Evolutionary conservation across 1,140 invertebrate species (phyloP).

Genomic region (Bilobella aurantiaca): DNA sequence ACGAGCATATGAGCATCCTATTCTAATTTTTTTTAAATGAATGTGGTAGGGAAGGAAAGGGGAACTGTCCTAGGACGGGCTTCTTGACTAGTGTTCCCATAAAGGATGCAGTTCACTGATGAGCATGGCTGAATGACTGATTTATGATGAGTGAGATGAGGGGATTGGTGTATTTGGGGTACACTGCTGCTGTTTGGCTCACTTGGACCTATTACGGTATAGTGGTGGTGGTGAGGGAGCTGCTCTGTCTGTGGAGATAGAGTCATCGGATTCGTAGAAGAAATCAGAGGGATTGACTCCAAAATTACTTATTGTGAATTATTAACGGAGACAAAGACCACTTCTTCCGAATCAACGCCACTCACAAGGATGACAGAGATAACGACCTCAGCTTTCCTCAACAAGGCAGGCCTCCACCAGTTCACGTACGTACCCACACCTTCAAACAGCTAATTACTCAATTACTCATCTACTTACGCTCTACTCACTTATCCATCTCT

Average conservation of each 20-base stretch:
- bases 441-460: not conserved
- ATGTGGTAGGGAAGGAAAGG: too few relatives aligned
- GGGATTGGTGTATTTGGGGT: too few relatives aligned
- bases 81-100: too few relatives aligned
- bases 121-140: too few relatives aligned
- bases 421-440: not conserved
- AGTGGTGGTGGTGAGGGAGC: too few relatives aligned
- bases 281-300: not conserved
- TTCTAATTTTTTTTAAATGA: too few relatives aligned
- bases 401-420: not conserved
- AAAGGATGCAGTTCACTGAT: too few relatives aligned
- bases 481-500: not conserved
- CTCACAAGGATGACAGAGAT: slow-evolving; percentile 3
- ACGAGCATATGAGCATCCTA: too few relatives aligned
- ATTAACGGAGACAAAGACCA: slow-evolving; percentile 4
- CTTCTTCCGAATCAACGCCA: not conserved
- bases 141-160: too few relatives aligned
- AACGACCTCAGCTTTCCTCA: not conserved
- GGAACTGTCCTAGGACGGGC: too few relatives aligned
- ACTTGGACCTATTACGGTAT: too few relatives aligned
- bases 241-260: not conserved
- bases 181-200: too few relatives aligned
- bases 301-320: slow-evolving; percentile 3
- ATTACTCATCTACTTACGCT: not conserved
- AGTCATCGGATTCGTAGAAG: not conserved